Conservation (phyloP, 2,888 invertebrate genomes). For the Ophion costatus region DNA sequence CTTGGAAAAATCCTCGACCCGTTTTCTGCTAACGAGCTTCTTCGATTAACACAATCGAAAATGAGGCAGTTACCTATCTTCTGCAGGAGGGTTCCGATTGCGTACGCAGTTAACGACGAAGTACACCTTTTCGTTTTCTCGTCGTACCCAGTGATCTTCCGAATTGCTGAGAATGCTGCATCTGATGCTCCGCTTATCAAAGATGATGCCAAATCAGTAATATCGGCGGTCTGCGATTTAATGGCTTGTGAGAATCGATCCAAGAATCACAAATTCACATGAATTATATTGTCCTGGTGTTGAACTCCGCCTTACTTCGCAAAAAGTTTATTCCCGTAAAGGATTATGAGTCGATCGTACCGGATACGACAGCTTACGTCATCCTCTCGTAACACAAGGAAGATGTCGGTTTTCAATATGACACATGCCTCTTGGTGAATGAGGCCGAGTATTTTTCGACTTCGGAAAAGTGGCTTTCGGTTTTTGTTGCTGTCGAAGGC, state of each 20-base stretch:
- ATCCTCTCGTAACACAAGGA: conserved; percentile 63
- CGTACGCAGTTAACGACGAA: background rate
- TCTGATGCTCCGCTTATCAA: conserved; percentile 48
- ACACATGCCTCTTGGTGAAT: conserved; percentile 61
- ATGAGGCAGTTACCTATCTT: background rate
- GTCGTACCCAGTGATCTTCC: background rate
- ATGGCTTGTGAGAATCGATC: conserved; percentile 35
- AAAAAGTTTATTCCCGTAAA: conserved; percentile 31
- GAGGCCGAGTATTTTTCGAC: conserved; percentile 55
- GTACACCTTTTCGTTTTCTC: background rate
- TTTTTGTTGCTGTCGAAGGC: conserved; percentile 7
- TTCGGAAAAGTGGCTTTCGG: background rate
- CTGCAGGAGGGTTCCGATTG: background rate
- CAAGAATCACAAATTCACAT: conserved; percentile 41
- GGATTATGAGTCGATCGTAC: conserved; percentile 66
- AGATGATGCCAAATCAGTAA: conserved; percentile 50
- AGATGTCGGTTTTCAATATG: conserved; percentile 54
- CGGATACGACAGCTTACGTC: conserved; percentile 49
- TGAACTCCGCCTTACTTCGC: conserved; percentile 30
- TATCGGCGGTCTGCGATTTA: conserved; percentile 11
- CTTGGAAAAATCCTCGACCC: conserved; percentile 15
- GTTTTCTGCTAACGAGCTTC: conserved; percentile 4
- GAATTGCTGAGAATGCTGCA: conserved; percentile 1
- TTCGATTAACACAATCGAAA: conserved; percentile 28
- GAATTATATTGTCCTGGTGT: conserved; percentile 60